phyloP scores from a whole-genome alignment of 1,140 invertebrate species.

The Drosophila subpulchrella region DNA sequence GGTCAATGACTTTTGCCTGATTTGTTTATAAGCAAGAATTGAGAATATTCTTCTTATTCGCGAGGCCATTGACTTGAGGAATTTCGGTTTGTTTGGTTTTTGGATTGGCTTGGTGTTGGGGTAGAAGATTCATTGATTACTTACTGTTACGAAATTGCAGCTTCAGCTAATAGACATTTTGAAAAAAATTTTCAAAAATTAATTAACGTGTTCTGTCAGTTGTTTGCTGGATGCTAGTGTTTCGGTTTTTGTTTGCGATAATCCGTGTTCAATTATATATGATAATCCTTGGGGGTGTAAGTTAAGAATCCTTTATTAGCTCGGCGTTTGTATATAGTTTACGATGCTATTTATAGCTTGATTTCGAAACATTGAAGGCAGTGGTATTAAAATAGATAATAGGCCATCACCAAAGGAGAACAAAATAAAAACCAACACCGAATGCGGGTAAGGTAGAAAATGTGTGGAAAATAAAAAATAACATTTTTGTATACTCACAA shows the following conservation, averaged over 20 bases:
- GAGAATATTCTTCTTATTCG: constrained; percentile 70
- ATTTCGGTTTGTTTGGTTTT: constrained; percentile 45
- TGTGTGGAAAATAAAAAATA: constrained; percentile 37
- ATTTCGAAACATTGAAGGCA: not conserved
- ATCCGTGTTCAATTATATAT: constrained; percentile 18
- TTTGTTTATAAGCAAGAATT: constrained; percentile 77
- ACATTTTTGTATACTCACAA: constrained; percentile 81
- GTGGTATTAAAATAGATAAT: not conserved
- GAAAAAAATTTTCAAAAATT: constrained; percentile 23
- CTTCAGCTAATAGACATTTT: constrained; percentile 58
- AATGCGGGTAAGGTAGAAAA: constrained; percentile 21
- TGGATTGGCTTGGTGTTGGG: constrained; percentile 14
- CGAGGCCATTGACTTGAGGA: constrained; percentile 71
- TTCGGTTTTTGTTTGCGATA: constrained; percentile 8
- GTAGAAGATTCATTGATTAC: constrained; percentile 63
- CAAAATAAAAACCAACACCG: constrained; percentile 5
- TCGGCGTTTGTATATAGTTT: constrained; percentile 7
- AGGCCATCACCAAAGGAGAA: not conserved
- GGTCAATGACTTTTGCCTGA: constrained; percentile 79
- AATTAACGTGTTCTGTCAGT: constrained; percentile 10
- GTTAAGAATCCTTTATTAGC: constrained; percentile 30
- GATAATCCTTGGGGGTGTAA: constrained; percentile 34
- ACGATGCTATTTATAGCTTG: not conserved
- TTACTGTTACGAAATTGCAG: constrained; percentile 71
- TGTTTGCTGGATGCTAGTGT: constrained; percentile 4